Evolutionary conservation across 1,140 invertebrate genomes (phyloP).

Genomic region (Bombyx mori): ASM3026992v2 NC_085121.1:1090501-1091000

Average conservation of each 20-base stretch:
- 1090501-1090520: slow-evolving; percentile 27
- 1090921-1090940: slow-evolving; percentile 12
- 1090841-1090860: no score
- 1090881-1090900: background rate
- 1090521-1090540: slow-evolving; percentile 47
- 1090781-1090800: slow-evolving; percentile 54
- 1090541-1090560: slow-evolving; percentile 42
- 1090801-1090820: slow-evolving; percentile 60
- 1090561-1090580: slow-evolving; percentile 48
- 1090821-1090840: slow-evolving; percentile 51
- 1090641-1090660: slow-evolving; percentile 10
- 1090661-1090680: slow-evolving; percentile 5
- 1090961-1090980: slow-evolving; percentile 37
- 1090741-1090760: slow-evolving; percentile 38
- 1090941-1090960: slow-evolving; percentile 31
- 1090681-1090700: slow-evolving; percentile 8
- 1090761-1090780: slow-evolving; percentile 40
- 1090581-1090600: slow-evolving; percentile 43
- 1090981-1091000: slow-evolving; percentile 39
- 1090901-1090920: background rate
- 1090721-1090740: slow-evolving; percentile 5
- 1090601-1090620: slow-evolving; percentile 54
- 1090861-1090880: background rate
- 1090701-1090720: slow-evolving; percentile 6
- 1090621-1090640: slow-evolving; percentile 43